Base-by-base conservation (phyloP, 2,888 invertebrate genomes). In the Cryptocephalus moraei region DNA sequence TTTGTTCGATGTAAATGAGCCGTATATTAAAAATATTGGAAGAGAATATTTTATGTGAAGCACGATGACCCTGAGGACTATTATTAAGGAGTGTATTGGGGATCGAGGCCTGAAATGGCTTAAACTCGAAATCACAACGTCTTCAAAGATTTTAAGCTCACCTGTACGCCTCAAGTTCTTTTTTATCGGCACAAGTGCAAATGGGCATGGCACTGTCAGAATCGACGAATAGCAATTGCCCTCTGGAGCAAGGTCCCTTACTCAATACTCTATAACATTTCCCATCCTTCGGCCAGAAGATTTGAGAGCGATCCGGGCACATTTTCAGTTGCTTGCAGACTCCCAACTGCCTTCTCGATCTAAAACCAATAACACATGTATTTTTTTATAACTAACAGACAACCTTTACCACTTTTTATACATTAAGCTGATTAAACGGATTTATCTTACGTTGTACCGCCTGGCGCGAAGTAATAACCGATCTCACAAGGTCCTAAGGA, bases 401-500 rank as follows among this genome's bases (percentile, higher is more conserved):
- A 44, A n/a, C 12, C 8, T 45, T 53, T 40, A 56, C 52, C 51
- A 34, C 34, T 34, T 34, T 9, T n/a, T 34, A 11, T 39, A 11
- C 39, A 39, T 39, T 39, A 13, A 11, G 9, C n/a, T n/a, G n/a
- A n/a, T n/a, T n/a, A n/a, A n/a, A n/a, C n/a, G 49, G 57, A 57
- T 46, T 53, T 59, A 52, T 57, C 61, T 43, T 59, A 60, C 33
- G 56, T 49, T 13, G 49, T 56, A 47, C 36, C 6, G 6, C 61
- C 78, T 0, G 89, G 88, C 6, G 84, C 82, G 63, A 90, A 87
- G 73, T 83, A 90, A 53, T 84, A 81, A 9, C 84, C 85, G 1
- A 71, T 63, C 1, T 78, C 71, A 61, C 90, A 90, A 0, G 89
- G 87, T 0, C 87, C 89, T 45, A 74, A 73, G 47, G 83, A 79